Base-by-base conservation (phyloP, 2,888 invertebrate genomes). In the Podabrus alpinus region DNA sequence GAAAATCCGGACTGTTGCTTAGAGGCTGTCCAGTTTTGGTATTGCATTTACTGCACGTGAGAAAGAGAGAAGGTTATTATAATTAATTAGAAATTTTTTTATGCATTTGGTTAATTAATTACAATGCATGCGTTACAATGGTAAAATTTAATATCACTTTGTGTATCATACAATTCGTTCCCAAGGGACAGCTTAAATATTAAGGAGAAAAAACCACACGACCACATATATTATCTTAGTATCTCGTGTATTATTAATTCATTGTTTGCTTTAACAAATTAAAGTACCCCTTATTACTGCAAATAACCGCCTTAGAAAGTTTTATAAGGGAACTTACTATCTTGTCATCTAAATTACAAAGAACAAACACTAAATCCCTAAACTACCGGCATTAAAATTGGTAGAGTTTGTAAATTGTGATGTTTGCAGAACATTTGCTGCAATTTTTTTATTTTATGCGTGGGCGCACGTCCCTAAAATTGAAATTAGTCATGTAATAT, bases 391-490 rank as follows among this genome's bases (percentile, higher is more conserved):
- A 61, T 69, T 69, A 69, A 61, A 69, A 69, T 69, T 69, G 73
- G 72, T 72, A 67, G 70, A 74, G 67, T 68, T 68, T 71, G 60
- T 64, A 64, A 64, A 64, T 64, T 69, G 72, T 60, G 60, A 68
- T 72, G 59, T 75, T 69, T 67, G 67, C 67, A 16, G 16, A 67
- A 16, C 67, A 67, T 67, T 29, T 61, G 45, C 45, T 45, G 7
- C 45, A 45, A n/a, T 45, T 45, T 45, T 45, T 45, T 45, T n/a
- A 45, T 45, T 45, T n/a, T 7, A n/a, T n/a, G 45, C n/a, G n/a
- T 45, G 5, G 5, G n/a, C n/a, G 21, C 5, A 45, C 3, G 45
- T n/a, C n/a, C n/a, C 45, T 45, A 45, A 45, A 45, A 45, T 45
- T 13, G 45, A 45, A 45, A 45, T 45, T 45, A 45, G n/a, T 45